Conservation (phyloP, 2,888 invertebrate species). For the Thysanoteuthis rhombus region DNA sequence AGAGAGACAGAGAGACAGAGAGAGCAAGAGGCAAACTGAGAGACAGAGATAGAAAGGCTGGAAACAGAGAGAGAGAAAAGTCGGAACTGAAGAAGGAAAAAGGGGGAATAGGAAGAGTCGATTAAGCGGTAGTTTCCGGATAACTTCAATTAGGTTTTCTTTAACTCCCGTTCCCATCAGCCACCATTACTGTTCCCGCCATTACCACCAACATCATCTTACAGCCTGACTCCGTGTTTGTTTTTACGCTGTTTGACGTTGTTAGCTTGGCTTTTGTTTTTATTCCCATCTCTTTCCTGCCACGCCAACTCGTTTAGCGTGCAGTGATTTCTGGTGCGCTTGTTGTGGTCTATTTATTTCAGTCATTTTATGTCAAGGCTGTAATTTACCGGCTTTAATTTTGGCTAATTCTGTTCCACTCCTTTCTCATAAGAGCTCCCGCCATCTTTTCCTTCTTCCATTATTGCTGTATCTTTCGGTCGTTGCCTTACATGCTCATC, state of each 20-base stretch:
- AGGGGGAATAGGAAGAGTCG: background rate
- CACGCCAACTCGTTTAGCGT: background rate
- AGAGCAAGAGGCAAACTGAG: background rate
- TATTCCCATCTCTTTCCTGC: background rate
- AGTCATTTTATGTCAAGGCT: background rate
- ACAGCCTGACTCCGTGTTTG: background rate
- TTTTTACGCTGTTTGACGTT: background rate
- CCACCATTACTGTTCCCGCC: background rate
- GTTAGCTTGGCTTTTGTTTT: background rate
- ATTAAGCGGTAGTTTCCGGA: background rate
- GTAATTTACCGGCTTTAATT: conserved; percentile 1
- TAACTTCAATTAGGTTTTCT: conserved; percentile 12
- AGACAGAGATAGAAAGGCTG: background rate
- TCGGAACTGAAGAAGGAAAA: background rate
- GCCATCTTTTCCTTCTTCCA: background rate
- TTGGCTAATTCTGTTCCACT: background rate
- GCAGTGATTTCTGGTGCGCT: background rate
- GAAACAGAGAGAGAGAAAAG: background rate
- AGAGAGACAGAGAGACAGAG: background rate
- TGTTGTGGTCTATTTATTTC: background rate
- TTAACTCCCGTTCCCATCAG: background rate
- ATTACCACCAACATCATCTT: background rate
- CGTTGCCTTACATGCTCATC: background rate
- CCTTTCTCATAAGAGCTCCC: background rate
- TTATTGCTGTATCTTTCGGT: background rate